Base-by-base conservation (phyloP, 2,797 vertebrate genomes). In the Triplophysa bombifrons region DNA sequence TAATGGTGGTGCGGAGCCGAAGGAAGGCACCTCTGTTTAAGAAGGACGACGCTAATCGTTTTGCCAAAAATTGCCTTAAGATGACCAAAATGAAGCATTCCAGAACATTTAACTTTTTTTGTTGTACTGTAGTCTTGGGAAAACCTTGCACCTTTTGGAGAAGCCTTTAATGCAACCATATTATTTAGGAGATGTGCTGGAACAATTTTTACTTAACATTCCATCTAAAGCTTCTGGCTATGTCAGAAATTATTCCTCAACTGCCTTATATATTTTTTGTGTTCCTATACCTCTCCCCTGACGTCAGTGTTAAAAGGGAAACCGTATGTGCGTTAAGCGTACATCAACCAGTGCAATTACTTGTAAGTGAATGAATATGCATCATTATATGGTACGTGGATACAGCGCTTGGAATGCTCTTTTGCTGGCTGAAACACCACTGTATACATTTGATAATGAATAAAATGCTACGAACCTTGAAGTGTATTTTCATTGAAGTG, bases 11-110 rank as follows among this genome's bases (percentile, higher is more conserved):
- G 88, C 90, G 61, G 93, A 92, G 84, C 89, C 91, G 58, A 96
- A 96, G 89, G 95, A 96, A 91, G 96, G 96, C 83, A 99, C 96
- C 1, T 99, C 97, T 1, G 97, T 99, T 90, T 99, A 92, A 98
- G 2, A 14, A 84, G 78, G 80, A 87, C 82, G 90, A 93, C 91
- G 89, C 88, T 82, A 86, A 92, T 93, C 87, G 89, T 92, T 89
- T 91, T 93, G 94, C 95, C 96, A 95, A 96, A 78, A 96, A 95
- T 96, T 95, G 96, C 96, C 96, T 98, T 98, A 97, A 90, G 92
- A 91, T 90, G 91, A 92, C 88, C 87, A 88, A 91, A 93, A 90
- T 92, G 91, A 92, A 92, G 90, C 95, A 95, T 96, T 97, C 95
- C 95, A 94, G 87, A 89, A 70, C 84, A 92, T 92, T 89, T 48